These are phyloP conservation scores for Heliconius hewitsoni DNA, from an alignment of 1,140 invertebrate genomes.

Conservation along the genomic window DNA sequence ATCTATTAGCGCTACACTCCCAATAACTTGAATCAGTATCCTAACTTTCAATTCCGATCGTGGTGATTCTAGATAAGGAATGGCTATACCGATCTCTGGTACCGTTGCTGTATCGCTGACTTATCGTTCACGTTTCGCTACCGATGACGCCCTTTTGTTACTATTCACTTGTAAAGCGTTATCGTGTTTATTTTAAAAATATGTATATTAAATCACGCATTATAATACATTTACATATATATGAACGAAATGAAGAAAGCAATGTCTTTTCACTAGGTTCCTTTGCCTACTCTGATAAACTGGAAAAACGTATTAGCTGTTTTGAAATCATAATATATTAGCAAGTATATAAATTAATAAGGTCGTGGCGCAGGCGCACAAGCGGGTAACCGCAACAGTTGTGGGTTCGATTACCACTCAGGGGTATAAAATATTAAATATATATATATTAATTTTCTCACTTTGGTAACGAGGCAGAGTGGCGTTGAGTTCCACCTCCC, in stretches of 20 bases:
- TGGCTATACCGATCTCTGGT: slow-evolving; percentile 70
- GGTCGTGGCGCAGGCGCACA: too few species aligned
- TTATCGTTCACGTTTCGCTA: slow-evolving; percentile 79
- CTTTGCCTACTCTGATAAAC: too few species aligned
- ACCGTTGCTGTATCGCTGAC: slow-evolving; percentile 73
- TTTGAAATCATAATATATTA: too few species aligned
- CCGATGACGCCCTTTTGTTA: slow-evolving; percentile 53
- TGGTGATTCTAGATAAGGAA: slow-evolving; percentile 73
- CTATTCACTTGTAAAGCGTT: slow-evolving; percentile 25
- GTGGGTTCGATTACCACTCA: too few species aligned
- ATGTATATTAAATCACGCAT: neutral
- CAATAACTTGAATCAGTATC: slow-evolving; percentile 40
- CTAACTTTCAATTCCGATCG: slow-evolving; percentile 65
- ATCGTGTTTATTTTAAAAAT: neutral
- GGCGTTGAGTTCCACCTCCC: too few species aligned
- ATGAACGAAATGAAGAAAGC: neutral
- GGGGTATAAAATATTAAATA: too few species aligned
- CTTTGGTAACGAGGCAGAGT: too few species aligned
- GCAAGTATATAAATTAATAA: too few species aligned
- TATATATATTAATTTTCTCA: too few species aligned
- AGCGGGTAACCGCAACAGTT: too few species aligned
- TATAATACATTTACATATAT: neutral
- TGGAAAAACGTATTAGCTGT: too few species aligned
- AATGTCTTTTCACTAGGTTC: too few species aligned
- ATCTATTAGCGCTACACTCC: slow-evolving; percentile 35